Percentiles rank a stretch among this genome's conserved stretches.
Evolutionary conservation across 2,113 vertebrate genomes (phyloP).

Genomic region (Lethenteron reissneri): DNA sequence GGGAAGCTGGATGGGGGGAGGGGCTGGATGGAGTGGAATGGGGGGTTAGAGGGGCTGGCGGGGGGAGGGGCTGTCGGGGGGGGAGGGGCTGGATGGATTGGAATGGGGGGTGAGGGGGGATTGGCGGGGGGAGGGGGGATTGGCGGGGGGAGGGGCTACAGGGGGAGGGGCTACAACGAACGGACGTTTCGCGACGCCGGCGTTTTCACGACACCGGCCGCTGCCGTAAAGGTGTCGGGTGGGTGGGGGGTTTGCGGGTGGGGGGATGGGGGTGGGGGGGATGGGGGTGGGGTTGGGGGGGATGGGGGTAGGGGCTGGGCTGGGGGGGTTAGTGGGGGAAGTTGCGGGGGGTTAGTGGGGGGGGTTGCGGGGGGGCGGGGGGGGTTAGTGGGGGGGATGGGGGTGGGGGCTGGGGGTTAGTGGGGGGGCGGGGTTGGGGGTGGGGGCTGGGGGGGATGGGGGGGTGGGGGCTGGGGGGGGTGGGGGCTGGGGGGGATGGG

Average conservation of each 20-base stretch:
- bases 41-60: neutral
- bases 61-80: no score
- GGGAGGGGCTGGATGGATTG: constrained; percentile 52
- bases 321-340: no score
- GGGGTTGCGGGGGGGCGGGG: no score
- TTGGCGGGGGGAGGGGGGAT: no score
- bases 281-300: neutral
- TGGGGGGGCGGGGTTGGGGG: no score
- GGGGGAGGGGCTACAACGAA: constrained; percentile 23
- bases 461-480: neutral
- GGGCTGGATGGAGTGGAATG: fast-evolving
- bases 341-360: neutral
- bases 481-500: neutral
- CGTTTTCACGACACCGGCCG: constrained; percentile 56
- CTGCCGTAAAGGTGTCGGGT: constrained; percentile 15
- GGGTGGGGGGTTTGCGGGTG: no score
- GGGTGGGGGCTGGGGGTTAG: neutral
- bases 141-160: constrained; percentile 34
- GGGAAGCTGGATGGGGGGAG: no score
- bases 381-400: neutral
- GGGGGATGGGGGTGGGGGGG: neutral
- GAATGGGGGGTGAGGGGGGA: no score
- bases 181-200: constrained; percentile 59
- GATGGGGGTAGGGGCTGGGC: neutral
- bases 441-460: neutral